Evolutionary conservation across 2,888 invertebrate species (phyloP).

Genomic region (Actias luna): DNA sequence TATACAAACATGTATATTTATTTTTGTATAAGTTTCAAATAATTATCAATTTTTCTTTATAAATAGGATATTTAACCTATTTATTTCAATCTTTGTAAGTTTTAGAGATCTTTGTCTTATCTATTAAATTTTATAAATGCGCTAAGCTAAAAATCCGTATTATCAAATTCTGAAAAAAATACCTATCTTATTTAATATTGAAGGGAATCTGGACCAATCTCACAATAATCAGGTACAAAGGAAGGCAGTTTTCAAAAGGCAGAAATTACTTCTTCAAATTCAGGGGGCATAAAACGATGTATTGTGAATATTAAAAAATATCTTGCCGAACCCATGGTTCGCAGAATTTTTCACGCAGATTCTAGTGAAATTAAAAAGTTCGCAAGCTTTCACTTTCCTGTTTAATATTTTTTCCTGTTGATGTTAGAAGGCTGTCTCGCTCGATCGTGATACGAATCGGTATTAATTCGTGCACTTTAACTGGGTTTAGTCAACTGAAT

Average conservation of each 20-base stretch:
- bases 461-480: background rate
- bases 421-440: background rate
- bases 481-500: background rate
- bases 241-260: constrained; percentile 34
- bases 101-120: background rate
- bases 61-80: too few relatives aligned
- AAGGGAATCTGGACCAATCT: constrained; percentile 27
- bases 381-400: background rate
- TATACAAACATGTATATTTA: too few relatives aligned
- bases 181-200: constrained; percentile 37
- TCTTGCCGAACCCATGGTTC: constrained; percentile 14
- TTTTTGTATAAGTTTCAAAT: too few relatives aligned
- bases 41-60: too few relatives aligned
- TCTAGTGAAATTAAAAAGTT: constrained; percentile 8
- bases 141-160: constrained; percentile 16
- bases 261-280: constrained; percentile 51
- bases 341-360: constrained; percentile 10
- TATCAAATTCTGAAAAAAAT: constrained; percentile 17
- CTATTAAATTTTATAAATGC: background rate
- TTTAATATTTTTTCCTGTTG: background rate
- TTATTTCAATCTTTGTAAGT: too few relatives aligned
- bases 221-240: constrained; percentile 36
- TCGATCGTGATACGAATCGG: constrained; percentile 1
- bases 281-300: constrained; percentile 44
- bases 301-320: constrained; percentile 53